phyloP scores from a whole-genome alignment of 2,113 vertebrate genomes.

The Quiscalus mexicanus region DNA sequence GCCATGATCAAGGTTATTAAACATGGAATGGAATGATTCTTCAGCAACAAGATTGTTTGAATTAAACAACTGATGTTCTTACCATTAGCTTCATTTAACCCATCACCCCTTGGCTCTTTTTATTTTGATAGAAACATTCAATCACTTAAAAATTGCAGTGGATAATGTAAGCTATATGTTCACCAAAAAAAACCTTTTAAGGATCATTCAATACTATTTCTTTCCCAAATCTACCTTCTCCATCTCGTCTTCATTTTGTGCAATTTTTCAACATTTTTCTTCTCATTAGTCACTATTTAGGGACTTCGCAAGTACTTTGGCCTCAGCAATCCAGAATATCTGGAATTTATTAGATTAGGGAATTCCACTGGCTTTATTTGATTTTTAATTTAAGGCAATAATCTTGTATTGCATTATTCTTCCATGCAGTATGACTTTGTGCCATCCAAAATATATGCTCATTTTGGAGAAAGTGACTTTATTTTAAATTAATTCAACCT shows the following conservation, averaged over 20 bases:
- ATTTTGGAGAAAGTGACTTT: not conserved
- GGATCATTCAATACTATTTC: not conserved
- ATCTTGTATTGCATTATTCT: not conserved
- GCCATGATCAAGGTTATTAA: not conserved
- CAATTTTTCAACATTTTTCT: conserved; percentile 14
- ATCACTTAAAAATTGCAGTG: not conserved
- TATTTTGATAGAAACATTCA: not conserved
- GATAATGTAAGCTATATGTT: not conserved
- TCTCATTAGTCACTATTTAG: conserved; percentile 28
- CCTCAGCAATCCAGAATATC: conserved; percentile 35
- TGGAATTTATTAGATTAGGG: conserved; percentile 48
- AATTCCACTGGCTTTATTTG: conserved; percentile 42
- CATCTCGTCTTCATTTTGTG: not conserved
- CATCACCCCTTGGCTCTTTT: not conserved
- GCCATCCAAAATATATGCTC: not conserved
- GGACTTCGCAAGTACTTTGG: conserved; percentile 10
- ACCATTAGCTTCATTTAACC: not conserved
- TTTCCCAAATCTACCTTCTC: not conserved
- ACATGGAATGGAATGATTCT: not conserved
- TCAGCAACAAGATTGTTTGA: not conserved
- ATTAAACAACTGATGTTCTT: not conserved
- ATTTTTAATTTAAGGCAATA: conserved; percentile 45
- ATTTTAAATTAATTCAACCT: not conserved
- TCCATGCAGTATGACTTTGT: not conserved
- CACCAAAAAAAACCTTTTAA: not conserved